These are phyloP conservation scores for Diplazon laetatorius DNA, from an alignment of 2,888 invertebrate genomes.

Conservation along the genomic window DNA sequence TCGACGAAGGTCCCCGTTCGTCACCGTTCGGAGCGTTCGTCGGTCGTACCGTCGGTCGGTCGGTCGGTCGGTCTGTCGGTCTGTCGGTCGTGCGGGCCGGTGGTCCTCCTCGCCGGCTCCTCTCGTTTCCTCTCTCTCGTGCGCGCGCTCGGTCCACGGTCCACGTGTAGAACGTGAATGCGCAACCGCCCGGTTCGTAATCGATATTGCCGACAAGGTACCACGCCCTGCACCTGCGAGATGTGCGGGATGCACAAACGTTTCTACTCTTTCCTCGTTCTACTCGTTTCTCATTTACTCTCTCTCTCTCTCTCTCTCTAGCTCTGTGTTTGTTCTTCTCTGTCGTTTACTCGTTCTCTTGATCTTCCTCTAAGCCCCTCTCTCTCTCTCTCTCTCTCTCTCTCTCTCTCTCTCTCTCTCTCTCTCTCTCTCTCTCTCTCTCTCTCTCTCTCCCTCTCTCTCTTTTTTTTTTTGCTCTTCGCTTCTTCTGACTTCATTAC, in stretches of 20 bases:
- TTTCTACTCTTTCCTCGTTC: slow-evolving; percentile 32
- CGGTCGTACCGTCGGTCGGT: no score
- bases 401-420: slow-evolving; percentile 20
- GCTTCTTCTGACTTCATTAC: slow-evolving; percentile 26
- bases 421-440: slow-evolving; percentile 28
- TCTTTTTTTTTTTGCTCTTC: slow-evolving; percentile 15
- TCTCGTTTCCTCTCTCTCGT: background rate
- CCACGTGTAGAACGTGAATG: slow-evolving; percentile 82
- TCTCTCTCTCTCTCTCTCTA: slow-evolving; percentile 11
- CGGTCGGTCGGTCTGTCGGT: no score
- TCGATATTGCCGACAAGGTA: slow-evolving; percentile 82
- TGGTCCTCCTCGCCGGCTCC: no score
- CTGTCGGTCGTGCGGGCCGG: no score
- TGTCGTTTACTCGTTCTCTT: background rate
- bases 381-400: slow-evolving; percentile 9
- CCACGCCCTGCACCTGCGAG: slow-evolving; percentile 82
- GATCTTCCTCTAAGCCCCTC: slow-evolving; percentile 19
- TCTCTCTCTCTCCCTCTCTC: slow-evolving; percentile 15
- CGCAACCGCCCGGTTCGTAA: slow-evolving; percentile 82
- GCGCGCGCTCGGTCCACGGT: slow-evolving; percentile 62
- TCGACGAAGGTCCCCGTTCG: no score
- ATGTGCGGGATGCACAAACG: slow-evolving; percentile 79
- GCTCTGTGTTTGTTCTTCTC: no score
- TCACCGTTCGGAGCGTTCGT: no score
- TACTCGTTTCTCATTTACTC: slow-evolving; percentile 19